Evolutionary conservation across 2,888 invertebrate species (phyloP), one percentile per base, ranked within the genome.

Genomic region (Cryptus viduatorius): DNA sequence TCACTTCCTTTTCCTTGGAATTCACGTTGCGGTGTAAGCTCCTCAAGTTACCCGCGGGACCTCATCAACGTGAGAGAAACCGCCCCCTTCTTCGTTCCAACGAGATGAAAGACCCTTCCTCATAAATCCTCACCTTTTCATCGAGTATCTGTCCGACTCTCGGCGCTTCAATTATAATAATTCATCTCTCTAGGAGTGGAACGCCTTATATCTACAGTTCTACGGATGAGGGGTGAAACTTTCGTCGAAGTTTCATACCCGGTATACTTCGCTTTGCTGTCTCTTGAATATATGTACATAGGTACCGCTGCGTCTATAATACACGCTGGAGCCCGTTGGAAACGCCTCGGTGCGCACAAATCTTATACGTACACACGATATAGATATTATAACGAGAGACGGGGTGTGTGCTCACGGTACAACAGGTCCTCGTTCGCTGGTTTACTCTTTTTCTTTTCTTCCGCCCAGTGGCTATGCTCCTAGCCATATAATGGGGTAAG

Each of bases 111-210:
- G 71, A 80, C 72, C 19, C 46, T 42, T 37, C 24, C 69, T 84
- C 73, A 75, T 84, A 82, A 84, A 84, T 84, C 71, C 59, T 65
- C 56, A 84, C 75, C 78, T 75, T 79, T 67, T 82, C 75, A 64
- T 75, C 75, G 71, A 53, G 46, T 64, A 79, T 71, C 69, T 84
- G 77, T 77, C 67, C 37, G 69, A 77, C 77, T 73, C 77, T 82
- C 82, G 44, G 75, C 65, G 75, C 78, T 84, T 82, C 78, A 79
- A 82, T 82, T 82, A 84, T 82, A 82, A 84, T 84, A 84, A 84
- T 84, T 84, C 75, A 82, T 84, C 82, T 79, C 44, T 53, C 61
- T 48, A 67, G 69, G 19, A 79, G 72, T 64, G 72, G 29, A 82
- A 75, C 37, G 37, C 37, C 75, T 65, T 72, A 78, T 75, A 84